A percentile compares a stretch with the other conserved stretches of the same genome.
Conservation (phyloP, 2,888 invertebrate species). For the Pimpla rufipes region DNA sequence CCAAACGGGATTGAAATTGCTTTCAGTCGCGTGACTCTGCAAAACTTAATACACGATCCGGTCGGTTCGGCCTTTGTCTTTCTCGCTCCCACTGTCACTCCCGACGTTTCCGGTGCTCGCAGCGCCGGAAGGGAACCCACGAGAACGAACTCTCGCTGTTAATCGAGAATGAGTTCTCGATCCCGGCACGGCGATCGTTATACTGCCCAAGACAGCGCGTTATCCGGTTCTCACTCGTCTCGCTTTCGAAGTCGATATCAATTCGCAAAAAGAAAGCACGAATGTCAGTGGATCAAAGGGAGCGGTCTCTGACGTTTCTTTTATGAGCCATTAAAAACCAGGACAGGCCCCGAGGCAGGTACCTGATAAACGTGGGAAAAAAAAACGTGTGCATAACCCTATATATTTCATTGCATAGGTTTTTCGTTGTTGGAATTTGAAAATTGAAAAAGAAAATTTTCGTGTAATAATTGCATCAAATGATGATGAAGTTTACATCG, state of each 20-base stretch:
- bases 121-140: constrained; percentile 10
- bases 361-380: background rate
- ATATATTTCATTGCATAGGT: background rate
- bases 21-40: constrained; percentile 57
- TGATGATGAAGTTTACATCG: too few species aligned
- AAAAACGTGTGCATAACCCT: background rate
- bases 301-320: constrained; percentile 26
- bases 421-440: background rate
- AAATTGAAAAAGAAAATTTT: background rate
- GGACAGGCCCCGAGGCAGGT: background rate
- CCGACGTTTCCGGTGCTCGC: constrained; percentile 30
- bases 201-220: constrained; percentile 13
- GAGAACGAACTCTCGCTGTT: constrained; percentile 1
- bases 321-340: constrained; percentile 63
- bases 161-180: constrained; percentile 32
- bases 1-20: constrained; percentile 59
- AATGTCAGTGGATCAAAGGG: constrained; percentile 42
- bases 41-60: constrained; percentile 55
- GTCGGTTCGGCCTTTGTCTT: constrained; percentile 17
- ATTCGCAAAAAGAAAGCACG: background rate
- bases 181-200: constrained; percentile 20
- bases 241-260: constrained; percentile 21
- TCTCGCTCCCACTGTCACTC: constrained; percentile 15
- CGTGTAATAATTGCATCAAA: too few species aligned
- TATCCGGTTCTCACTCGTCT: background rate